These are phyloP conservation scores for Stigmatopora nigra DNA, from an alignment of 2,113 vertebrate genomes.

Conservation along the genomic window DNA sequence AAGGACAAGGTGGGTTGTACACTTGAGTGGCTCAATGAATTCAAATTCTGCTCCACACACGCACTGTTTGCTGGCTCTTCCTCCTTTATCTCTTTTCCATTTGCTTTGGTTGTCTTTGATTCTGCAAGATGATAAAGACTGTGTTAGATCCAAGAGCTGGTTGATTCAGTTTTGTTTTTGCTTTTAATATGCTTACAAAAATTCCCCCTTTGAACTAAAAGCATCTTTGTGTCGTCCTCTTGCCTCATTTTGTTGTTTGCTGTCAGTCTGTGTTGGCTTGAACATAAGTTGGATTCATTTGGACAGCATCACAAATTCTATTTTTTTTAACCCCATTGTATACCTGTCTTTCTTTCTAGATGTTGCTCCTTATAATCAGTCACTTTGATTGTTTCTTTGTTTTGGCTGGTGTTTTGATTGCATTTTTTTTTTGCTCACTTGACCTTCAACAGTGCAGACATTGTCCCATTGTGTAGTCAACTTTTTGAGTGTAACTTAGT, in stretches of 20 bases:
- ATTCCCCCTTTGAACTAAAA: slow-evolving; percentile 1
- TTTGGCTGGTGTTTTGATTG: slow-evolving; percentile 9
- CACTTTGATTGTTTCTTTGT: slow-evolving; percentile 1
- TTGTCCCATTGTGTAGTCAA: not conserved
- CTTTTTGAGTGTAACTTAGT: not conserved
- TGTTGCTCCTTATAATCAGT: slow-evolving; percentile 9
- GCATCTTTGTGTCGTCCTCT: slow-evolving; percentile 6
- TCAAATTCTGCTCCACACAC: slow-evolving; percentile 27
- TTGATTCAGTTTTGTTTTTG: slow-evolving; percentile 16
- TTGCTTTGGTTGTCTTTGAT: slow-evolving; percentile 38
- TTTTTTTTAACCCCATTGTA: too few relatives aligned
- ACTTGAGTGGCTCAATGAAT: slow-evolving; percentile 6
- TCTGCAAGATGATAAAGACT: slow-evolving; percentile 35
- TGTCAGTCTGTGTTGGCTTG: slow-evolving; percentile 1
- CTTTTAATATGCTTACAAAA: slow-evolving; percentile 6
- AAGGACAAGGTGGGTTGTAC: slow-evolving; percentile 33
- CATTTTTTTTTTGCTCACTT: slow-evolving; percentile 7
- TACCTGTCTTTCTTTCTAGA: not conserved
- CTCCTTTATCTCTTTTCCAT: slow-evolving; percentile 26
- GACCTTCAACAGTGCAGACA: not conserved
- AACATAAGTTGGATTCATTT: not conserved
- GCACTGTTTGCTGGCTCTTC: slow-evolving; percentile 15
- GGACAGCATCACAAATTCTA: not conserved
- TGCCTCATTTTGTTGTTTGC: slow-evolving; percentile 4
- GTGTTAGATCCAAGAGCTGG: slow-evolving; percentile 38